Conservation (phyloP, 2,888 invertebrate species). For the Falcaria lacertinaria region DNA sequence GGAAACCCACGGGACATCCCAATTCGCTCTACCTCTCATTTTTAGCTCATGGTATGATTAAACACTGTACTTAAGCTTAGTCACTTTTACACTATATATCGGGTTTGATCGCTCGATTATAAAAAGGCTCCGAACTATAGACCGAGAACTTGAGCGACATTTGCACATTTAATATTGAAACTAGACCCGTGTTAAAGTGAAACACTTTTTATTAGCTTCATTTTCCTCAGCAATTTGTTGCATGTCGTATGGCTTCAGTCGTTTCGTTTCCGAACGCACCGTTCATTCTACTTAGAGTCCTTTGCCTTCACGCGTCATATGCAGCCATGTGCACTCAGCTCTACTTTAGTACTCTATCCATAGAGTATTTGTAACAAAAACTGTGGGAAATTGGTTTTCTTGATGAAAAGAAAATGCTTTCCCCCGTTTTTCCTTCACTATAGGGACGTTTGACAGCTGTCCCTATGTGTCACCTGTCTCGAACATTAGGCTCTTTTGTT, state of each 20-base stretch:
- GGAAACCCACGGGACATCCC: too few species aligned
- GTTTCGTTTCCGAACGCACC: constrained; percentile 1
- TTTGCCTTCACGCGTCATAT: background rate
- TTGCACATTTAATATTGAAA: too few species aligned
- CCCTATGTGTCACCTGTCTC: constrained; percentile 1
- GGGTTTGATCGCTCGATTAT: too few species aligned
- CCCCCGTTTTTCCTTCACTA: background rate
- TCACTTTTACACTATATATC: too few species aligned
- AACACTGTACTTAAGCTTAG: too few species aligned
- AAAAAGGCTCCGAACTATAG: too few species aligned
- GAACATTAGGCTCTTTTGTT: background rate
- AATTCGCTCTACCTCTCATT: too few species aligned
- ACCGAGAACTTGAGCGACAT: too few species aligned
- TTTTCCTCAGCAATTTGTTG: background rate
- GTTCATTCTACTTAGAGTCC: background rate
- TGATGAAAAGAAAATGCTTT: background rate
- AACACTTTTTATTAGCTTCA: background rate
- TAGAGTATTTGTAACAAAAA: background rate
- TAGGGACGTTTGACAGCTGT: background rate
- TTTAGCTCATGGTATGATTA: too few species aligned
- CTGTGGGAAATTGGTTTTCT: background rate
- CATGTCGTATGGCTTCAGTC: background rate
- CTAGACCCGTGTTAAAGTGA: background rate
- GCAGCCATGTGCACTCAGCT: background rate
- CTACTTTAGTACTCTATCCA: background rate